Percentiles rank a stretch among this genome's conserved stretches.
phyloP scores from a whole-genome alignment of 2,888 invertebrate species.

The Cremastinae sp. region DNA sequence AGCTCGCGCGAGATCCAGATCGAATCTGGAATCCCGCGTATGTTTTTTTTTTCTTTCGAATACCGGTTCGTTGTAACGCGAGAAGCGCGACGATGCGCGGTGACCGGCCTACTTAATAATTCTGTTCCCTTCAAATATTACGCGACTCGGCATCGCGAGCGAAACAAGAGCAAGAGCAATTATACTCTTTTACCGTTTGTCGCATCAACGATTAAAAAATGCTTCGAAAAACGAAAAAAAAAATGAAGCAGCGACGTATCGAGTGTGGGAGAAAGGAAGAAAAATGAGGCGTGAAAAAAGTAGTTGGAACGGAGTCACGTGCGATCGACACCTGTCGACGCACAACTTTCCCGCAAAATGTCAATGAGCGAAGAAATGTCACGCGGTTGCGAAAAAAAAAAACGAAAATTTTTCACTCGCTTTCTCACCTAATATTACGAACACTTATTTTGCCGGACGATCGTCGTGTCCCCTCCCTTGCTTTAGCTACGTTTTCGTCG shows the following conservation, averaged over 20 bases:
- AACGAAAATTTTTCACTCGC: not conserved
- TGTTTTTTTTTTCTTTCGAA: conserved; percentile 33
- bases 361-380: conserved; percentile 2
- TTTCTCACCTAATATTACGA: too few relatives aligned
- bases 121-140: conserved; percentile 34
- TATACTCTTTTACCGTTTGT: not conserved
- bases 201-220: not conserved
- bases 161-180: not conserved
- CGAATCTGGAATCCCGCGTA: conserved; percentile 51
- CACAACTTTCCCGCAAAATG: conserved; percentile 15
- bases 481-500: not conserved
- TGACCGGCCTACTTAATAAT: conserved; percentile 53
- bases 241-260: too few relatives aligned
- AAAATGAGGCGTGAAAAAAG: not conserved
- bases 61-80: conserved; percentile 47
- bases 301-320: conserved; percentile 34
- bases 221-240: not conserved
- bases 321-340: conserved; percentile 53
- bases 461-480: too few relatives aligned
- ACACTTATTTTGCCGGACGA: not conserved
- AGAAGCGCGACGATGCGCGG: conserved; percentile 39
- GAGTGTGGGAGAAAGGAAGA: too few relatives aligned
- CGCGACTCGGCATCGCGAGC: conserved; percentile 4
- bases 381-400: not conserved
- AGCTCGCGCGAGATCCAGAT: conserved; percentile 36